Evolutionary conservation across 1,140 invertebrate genomes (phyloP), one percentile per base, ranked within the genome.

Genomic region (Trypoxylus dichotomus): DNA sequence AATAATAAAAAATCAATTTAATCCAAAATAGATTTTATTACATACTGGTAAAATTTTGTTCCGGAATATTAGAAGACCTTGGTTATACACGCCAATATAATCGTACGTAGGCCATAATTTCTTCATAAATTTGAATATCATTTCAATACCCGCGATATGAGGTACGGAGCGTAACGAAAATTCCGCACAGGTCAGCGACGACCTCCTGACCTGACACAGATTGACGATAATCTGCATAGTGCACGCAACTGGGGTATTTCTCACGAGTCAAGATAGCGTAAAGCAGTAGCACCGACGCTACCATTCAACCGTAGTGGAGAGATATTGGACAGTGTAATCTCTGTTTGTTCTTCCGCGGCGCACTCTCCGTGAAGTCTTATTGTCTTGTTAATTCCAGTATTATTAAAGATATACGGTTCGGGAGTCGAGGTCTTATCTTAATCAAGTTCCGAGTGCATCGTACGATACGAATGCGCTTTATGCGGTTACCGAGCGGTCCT

Each of bases 301-400:
- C 60, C 19, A 63, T 63, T 63, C 60, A 68, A 68, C 60, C 60
- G 19, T n/a, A n/a, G n/a, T 25, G 21, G 25, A 25, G 11, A 68
- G 60, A 68, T 68, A 68, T 68, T 68, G 60, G 60, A 68, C 60
- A 29, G 60, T 15, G 21, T 68, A 68, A 68, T 68, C 60, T 68
- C 60, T 68, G 21, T 68, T 68, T 68, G 60, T 29, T 15, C 60
- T 68, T 27, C 60, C 24, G 3, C 60, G 5, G 21, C 24, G 19
- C 2, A 24, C 24, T 25, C 60, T 24, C 6, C 21, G 21, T 24
- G 19, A 29, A 27, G 60, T 68, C 60, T 21, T 68, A 68, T 68
- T 68, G 25, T 68, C 60, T 68, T 68, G 60, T 24, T 68, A 68
- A 68, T 68, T 68, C 60, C 60, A 24, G 60, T 68, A 68, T 68